Base-by-base conservation (phyloP, 2,113 vertebrate species). In the Miniopterus natalensis region DNA sequence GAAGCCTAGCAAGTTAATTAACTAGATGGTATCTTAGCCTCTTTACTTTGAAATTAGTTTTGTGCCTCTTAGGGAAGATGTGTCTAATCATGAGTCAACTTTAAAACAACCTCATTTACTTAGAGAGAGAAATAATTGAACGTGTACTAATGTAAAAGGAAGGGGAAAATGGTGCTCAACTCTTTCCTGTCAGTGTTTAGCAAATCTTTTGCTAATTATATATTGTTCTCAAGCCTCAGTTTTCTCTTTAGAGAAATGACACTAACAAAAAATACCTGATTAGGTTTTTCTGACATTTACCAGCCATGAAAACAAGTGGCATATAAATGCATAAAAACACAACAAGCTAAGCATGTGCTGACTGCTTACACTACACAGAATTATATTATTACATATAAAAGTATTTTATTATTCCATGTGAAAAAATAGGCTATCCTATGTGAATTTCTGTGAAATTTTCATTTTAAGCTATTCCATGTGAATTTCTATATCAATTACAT, bases 211-310 rank as follows among this genome's bases (percentile, higher is more conserved):
- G 10, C 51, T 94, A 77, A 77, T 71, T 63, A 80, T 59, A 18
- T 40, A 77, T 71, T 45, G 12, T 65, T 70, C 36, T 31, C 7
- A n/a, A 90, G 40, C 45, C 12, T 92, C 25, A 29, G 68, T 81
- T 88, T 90, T 15, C 9, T 94, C n/a, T 55, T 85, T 53, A 79
- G 79, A 86, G 63, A 94, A 90, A 87, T 81, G 40, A 87, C 27
- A 77, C 27, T 70, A 92, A 65, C 21, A 78, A 80, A 15, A 79
- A 61, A 73, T 70, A 84, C 8, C 21, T 85, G 51, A 84, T 88
- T 90, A 42, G 5, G 0, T 49, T 94, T 31, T 18, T 65, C 59
- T 49, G 21, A 9, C 20, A 90, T 88, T 94, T 88, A 57, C 2
- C 78, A 45, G 45, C 13, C 74, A 65, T 80, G 57, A 61, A 81